Evolutionary conservation across 2,113 vertebrate species (phyloP), one percentile per base, ranked within the genome.

Genomic region (Mystacornis crossleyi): DNA sequence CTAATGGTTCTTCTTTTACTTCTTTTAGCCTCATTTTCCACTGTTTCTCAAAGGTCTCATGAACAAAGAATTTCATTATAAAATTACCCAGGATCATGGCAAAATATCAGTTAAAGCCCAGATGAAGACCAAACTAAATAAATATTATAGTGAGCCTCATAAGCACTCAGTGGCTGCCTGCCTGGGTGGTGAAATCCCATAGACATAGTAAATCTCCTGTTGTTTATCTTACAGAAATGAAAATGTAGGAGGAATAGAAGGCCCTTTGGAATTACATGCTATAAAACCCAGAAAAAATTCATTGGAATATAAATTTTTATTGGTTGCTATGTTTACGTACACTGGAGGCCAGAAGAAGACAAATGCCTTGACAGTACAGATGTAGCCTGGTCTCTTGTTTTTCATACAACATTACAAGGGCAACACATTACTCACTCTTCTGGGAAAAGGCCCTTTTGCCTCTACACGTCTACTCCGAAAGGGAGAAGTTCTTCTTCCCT

Each of bases 61-160:
- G 98, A 98, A 97, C 96, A 95, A 98, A 97, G 79, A 98, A 97
- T 87, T 99, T 99, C 16, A 64, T 98, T 48, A 72, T 58, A 97
- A 94, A 62, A 61, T 74, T 14, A 99, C 98, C 11, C 9, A 72
- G 26, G 97, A 98, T 83, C 29, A 43, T 33, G 94, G 97, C 55
- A 95, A 69, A 79, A 98, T 95, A 74, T 97, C 36, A 19, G 97
- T 98, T 45, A 51, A 97, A 83, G 97, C 98, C 29, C 97, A 98
- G 96, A 98, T 98, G 98, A 99, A 98, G 98, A 82, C 72, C 97
- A 97, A 90, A 96, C 34, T 2, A 98, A 98, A 20, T 97, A 98
- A 69, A 99, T 97, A 40, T 96, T 98, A 73, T 64, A 98, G 79
- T 97, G 72, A 97, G n/a, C 23, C 53, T 57, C 50, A 13, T 18